Conservation (phyloP, 2,113 vertebrate species). For the Danionella cerebrum region DNA sequence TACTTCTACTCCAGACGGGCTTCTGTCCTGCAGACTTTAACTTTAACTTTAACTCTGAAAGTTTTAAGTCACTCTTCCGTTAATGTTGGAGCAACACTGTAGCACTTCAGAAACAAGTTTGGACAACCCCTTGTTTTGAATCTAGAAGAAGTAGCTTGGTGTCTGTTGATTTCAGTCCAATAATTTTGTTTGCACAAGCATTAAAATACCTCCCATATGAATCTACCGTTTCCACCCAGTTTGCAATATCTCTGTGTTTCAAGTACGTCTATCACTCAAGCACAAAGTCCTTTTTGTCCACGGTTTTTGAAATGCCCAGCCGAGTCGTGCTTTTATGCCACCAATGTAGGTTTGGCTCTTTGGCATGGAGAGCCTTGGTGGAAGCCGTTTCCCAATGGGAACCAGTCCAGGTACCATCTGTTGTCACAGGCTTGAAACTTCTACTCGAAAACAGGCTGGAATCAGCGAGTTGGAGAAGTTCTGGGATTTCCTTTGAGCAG, state of each 20-base stretch:
- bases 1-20: too few species aligned
- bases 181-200: background rate
- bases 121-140: background rate
- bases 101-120: background rate
- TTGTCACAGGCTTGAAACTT: background rate
- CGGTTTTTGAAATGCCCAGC: background rate
- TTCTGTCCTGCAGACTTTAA: too few species aligned
- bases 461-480: background rate
- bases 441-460: background rate
- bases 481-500: background rate
- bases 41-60: too few species aligned
- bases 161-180: background rate
- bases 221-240: background rate
- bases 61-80: too few species aligned
- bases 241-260: background rate
- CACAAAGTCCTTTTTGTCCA: background rate
- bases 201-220: background rate
- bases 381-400: background rate
- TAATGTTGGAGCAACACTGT: too few species aligned
- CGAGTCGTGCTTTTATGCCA: constrained; percentile 5
- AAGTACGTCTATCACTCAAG: background rate
- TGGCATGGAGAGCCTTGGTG: background rate
- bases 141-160: constrained; percentile 30
- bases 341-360: background rate
- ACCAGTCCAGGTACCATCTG: constrained; percentile 11